Evolutionary conservation across 2,797 vertebrate species (phyloP).

Genomic region (Rhincodon typus): DNA sequence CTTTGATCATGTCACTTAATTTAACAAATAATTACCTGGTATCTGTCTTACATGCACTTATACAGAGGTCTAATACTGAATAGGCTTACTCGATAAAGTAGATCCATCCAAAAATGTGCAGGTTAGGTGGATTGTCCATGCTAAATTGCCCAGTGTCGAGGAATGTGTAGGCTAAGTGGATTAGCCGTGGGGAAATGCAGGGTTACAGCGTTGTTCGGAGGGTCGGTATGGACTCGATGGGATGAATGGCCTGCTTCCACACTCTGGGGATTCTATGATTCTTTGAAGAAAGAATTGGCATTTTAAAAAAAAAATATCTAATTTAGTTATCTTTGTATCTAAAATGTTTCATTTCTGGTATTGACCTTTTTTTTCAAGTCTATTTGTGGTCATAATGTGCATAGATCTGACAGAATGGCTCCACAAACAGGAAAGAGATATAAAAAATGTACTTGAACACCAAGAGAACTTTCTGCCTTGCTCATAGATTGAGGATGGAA

Average conservation of each 20-base stretch:
- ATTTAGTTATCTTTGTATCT: too few relatives aligned
- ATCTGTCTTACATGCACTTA: not conserved
- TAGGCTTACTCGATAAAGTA: too few relatives aligned
- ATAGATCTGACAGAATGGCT: not conserved
- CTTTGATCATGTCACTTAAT: not conserved
- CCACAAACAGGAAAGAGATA: not conserved
- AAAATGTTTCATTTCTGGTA: not conserved
- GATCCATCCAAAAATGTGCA: too few relatives aligned
- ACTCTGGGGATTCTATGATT: too few relatives aligned
- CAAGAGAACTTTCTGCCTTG: not conserved
- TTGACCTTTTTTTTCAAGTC: not conserved
- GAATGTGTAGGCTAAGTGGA: too few relatives aligned
- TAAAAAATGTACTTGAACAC: not conserved
- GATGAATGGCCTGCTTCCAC: too few relatives aligned
- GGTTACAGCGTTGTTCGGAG: too few relatives aligned
- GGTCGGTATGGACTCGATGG: too few relatives aligned
- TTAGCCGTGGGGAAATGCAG: too few relatives aligned
- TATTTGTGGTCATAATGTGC: not conserved
- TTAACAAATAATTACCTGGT: not conserved
- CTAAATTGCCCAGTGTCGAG: too few relatives aligned
- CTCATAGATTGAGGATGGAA: not conserved
- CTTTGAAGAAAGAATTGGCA: not conserved
- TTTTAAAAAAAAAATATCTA: too few relatives aligned
- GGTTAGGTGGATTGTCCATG: too few relatives aligned
- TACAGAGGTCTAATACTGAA: not conserved